Base-by-base conservation (phyloP, 2,888 invertebrate genomes). In the Sinotaia quadrata region DNA sequence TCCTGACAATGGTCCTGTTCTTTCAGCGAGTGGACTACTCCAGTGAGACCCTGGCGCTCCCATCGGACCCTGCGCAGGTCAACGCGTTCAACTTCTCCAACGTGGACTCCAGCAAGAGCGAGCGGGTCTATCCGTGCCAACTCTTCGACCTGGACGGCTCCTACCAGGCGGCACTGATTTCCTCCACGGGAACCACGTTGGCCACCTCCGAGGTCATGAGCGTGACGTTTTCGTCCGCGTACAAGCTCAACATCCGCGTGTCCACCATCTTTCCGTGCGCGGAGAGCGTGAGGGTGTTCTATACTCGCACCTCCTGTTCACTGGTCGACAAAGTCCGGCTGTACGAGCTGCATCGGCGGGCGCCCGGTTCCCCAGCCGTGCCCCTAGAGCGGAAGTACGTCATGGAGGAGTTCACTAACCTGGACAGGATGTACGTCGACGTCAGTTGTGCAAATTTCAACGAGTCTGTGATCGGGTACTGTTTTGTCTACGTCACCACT, bases 401-500 rank as follows among this genome's bases (percentile, higher is more conserved):
- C 24, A 71, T 75, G 61, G 84, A 84, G 68, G 72, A 67, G 49
- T 68, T 68, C 10, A 81, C 76, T 1, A 69, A 78, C 59, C 78
- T 77, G 24, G 78, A 81, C 63, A 69, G 63, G 24, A 7, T 34
- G 33, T 71, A 67, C 29, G 69, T 82, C 44, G 56, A 67, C 31
- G 79, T 84, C 57, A 59, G 73, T 18, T 86, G 86, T 62, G 47
- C 61, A 24, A 56, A 75, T n/a, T 85, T 85, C 71, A 73, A 82
- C 47, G 69, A 74, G 18, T 62, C 71, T 5, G 80, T 80, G 5
- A 69, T 70, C n/a, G 84, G 83, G 3, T 85, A 84, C 70, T 85
- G 85, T 66, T 85, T 86, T 72, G 78, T 81, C 41, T 84, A 84
- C 65, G 82, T 85, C 59, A 84, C 80, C 21, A 74, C 79, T 33